These are phyloP conservation scores for Ochropacha duplaris DNA, from an alignment of 2,888 invertebrate species.

Conservation along the genomic window DNA sequence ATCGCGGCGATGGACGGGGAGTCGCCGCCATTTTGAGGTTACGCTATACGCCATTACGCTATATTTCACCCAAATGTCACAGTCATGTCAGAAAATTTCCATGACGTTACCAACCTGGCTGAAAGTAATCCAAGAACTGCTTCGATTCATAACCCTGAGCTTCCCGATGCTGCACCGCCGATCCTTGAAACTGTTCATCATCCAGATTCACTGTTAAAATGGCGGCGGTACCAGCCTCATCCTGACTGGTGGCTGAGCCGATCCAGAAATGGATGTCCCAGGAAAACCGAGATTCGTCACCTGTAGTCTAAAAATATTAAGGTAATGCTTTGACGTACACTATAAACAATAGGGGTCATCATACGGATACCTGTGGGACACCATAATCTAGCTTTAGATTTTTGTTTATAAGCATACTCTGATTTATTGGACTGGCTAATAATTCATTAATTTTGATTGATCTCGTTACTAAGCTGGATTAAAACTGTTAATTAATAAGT, in stretches of 20 bases:
- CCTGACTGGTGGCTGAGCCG: slow-evolving; percentile 89
- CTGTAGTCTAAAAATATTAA: slow-evolving; percentile 50
- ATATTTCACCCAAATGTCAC: too few relatives aligned
- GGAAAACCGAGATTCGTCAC: slow-evolving; percentile 53
- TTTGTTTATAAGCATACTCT: too few relatives aligned
- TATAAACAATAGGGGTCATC: not conserved
- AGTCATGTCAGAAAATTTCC: not conserved
- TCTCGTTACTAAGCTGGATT: too few relatives aligned
- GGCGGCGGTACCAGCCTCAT: slow-evolving; percentile 89
- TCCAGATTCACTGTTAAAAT: slow-evolving; percentile 92
- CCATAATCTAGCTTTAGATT: not conserved
- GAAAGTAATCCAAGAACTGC: slow-evolving; percentile 91
- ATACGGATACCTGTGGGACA: not conserved
- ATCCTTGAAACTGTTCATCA: slow-evolving; percentile 89
- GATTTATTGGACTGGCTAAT: too few relatives aligned
- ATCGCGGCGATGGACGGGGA: too few relatives aligned
- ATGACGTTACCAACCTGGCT: slow-evolving; percentile 79
- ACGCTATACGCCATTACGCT: too few relatives aligned
- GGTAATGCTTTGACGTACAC: not conserved
- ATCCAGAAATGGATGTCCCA: slow-evolving; percentile 97
- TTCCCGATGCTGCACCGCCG: slow-evolving; percentile 93
- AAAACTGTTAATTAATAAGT: too few relatives aligned
- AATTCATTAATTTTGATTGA: too few relatives aligned
- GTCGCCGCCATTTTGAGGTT: too few relatives aligned
- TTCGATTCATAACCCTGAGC: slow-evolving; percentile 93